Evolutionary conservation across 2,888 invertebrate species (phyloP), one percentile per base, ranked within the genome.

Genomic region (Vesta saturnalis): DNA sequence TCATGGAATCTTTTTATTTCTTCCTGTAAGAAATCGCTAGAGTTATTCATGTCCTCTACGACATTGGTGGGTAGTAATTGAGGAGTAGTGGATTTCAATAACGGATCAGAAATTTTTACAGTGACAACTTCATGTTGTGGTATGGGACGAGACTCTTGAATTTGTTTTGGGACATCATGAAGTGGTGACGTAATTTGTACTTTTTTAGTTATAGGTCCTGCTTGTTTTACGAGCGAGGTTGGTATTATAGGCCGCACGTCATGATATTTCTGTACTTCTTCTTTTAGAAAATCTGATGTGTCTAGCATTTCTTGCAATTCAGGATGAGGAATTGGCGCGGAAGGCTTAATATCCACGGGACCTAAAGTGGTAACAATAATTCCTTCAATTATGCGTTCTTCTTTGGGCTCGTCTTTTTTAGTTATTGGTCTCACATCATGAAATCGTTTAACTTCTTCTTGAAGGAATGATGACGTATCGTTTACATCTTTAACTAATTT

Each of bases 1-100:
- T 77, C 77, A 30, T 78, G 72, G 67, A 75, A 77, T 43, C 49
- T 63, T 21, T 74, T 72, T 46, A 77, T 49, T 73, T 78, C 78
- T 23, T 62, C 66, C 60, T 63, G 67, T 46, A 77, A 60, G 56
- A 78, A 77, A 30, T 61, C 54, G 18, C 46, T 19, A 16, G 70
- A 64, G 16, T 69, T 67, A 19, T 43, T 1, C 30, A 35, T 23
- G 6, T n/a, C 55, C 5, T 55, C 49, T 14, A 1, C 12, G 10
- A 14, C 49, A 15, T 12, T 19, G 1, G 1, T 18, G 14, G 49
- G 10, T 49, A 12, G 35, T 35, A 12, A 6, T 6, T 6, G 6
- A 35, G 35, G n/a, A 39, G 8, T 39, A 1, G 2, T 39, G 12
- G n/a, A 6, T 39, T 39, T 39, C n/a, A 39, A 1, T n/a, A n/a